A percentile compares a stretch with the other conserved stretches of the same genome.
Conservation (phyloP, 2,888 invertebrate genomes). For the Drosophila neonasuta region DNA sequence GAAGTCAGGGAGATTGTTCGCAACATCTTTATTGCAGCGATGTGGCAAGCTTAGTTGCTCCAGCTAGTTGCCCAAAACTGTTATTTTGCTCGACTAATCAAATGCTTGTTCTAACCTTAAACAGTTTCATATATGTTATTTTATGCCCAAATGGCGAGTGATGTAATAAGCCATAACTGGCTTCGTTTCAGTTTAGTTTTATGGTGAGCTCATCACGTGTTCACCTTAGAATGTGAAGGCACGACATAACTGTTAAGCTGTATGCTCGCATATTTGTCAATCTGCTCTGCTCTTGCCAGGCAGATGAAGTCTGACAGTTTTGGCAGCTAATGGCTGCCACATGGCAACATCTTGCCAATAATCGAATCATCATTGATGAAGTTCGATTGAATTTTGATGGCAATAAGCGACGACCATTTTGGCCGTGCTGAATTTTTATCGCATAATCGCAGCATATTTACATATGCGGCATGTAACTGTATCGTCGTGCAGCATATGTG, state of each 20-base stretch:
- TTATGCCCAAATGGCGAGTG: slow-evolving; percentile 12
- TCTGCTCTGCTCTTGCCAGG: not conserved
- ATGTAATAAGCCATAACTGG: slow-evolving; percentile 39
- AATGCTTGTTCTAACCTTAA: slow-evolving; percentile 6
- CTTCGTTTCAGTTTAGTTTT: slow-evolving; percentile 30
- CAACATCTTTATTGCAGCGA: not conserved
- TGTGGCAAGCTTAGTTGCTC: not conserved
- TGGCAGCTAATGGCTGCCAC: slow-evolving; percentile 20
- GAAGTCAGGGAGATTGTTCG: not conserved
- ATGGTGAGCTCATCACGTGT: slow-evolving; percentile 51
- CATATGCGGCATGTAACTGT: slow-evolving; percentile 30
- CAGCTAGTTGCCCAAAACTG: not conserved
- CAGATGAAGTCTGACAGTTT: slow-evolving; percentile 9
- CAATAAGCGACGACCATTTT: slow-evolving; percentile 14
- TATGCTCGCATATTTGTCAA: slow-evolving; percentile 18
- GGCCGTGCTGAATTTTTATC: slow-evolving; percentile 36
- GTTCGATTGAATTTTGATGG: slow-evolving; percentile 41
- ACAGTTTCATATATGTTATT: slow-evolving; percentile 6
- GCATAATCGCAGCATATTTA: slow-evolving; percentile 49
- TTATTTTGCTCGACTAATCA: not conserved
- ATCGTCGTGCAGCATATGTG: slow-evolving; percentile 15
- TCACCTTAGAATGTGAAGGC: slow-evolving; percentile 30
- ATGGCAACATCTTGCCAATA: slow-evolving; percentile 37
- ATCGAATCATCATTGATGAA: slow-evolving; percentile 49
- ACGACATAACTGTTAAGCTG: slow-evolving; percentile 47